Conservation (phyloP, 2,113 vertebrate species). For the Jacana jacana region DNA sequence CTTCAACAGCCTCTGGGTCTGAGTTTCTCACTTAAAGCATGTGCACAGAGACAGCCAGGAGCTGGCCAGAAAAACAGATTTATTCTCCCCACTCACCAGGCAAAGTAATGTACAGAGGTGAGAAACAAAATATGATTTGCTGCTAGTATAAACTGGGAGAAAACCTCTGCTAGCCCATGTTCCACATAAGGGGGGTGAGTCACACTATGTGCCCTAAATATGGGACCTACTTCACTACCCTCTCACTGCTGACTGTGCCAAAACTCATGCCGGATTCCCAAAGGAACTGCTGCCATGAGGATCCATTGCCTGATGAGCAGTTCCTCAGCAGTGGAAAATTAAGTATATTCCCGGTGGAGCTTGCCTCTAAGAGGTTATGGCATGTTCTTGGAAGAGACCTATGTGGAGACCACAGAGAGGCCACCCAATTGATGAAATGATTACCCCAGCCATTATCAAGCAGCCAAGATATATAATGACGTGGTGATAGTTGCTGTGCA, state of each 20-base stretch:
- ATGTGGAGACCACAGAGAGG: accelerated
- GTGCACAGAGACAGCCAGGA: neutral
- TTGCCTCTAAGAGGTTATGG: neutral
- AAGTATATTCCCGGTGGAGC: neutral
- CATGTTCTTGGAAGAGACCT: neutral
- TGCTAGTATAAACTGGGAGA: neutral
- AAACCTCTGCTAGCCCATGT: neutral
- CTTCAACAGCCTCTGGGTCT: neutral
- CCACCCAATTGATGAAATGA: neutral
- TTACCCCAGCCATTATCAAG: neutral
- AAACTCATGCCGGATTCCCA: neutral
- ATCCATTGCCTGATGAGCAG: neutral
- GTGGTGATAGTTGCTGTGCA: neutral
- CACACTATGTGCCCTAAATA: accelerated
- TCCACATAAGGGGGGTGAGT: neutral
- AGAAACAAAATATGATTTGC: neutral
- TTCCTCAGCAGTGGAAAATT: neutral
- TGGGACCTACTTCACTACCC: neutral
- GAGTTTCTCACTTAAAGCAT: neutral
- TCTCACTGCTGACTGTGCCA: neutral
- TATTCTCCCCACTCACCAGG: neutral
- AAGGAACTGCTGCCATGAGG: neutral
- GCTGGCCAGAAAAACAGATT: neutral
- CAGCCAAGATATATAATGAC: neutral
- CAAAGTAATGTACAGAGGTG: accelerated